phyloP scores from a whole-genome alignment of 2,888 invertebrate genomes.

The Halocaridina rubra region DNA sequence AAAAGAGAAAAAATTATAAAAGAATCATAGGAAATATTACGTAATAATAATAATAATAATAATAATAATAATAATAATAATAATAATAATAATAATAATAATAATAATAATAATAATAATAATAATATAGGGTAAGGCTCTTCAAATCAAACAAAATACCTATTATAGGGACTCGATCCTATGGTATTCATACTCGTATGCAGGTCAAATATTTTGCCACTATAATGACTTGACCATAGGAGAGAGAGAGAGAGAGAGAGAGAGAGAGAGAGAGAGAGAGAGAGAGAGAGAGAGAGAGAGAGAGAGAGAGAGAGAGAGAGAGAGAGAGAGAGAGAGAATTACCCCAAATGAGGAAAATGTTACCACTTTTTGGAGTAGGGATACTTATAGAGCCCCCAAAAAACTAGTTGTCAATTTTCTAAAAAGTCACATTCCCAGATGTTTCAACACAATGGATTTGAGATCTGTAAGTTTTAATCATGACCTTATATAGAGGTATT shows the following conservation, averaged over 20 bases:
- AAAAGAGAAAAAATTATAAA: no score
- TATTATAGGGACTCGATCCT: not conserved
- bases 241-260: conserved; percentile 3
- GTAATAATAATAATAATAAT: not conserved
- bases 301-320: not conserved
- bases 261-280: not conserved
- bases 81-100: not conserved
- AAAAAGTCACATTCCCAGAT: no score
- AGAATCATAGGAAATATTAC: not conserved
- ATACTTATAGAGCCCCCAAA: no score
- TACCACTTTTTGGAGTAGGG: no score
- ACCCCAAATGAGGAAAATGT: not conserved
- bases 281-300: not conserved
- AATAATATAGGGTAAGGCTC: no score
- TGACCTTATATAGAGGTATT: no score
- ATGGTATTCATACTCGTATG: not conserved
- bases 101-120: no score
- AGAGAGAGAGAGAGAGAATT: not conserved
- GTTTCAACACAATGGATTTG: no score
- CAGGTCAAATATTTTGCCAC: not conserved
- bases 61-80: not conserved
- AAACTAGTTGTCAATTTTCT: no score
- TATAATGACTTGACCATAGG: not conserved
- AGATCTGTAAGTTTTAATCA: no score
- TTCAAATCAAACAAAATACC: no score